Percentiles rank a stretch among this genome's conserved stretches.
These are phyloP conservation scores for Eurosta solidaginis DNA, from an alignment of 1,140 invertebrate genomes.

Conservation along the genomic window DNA sequence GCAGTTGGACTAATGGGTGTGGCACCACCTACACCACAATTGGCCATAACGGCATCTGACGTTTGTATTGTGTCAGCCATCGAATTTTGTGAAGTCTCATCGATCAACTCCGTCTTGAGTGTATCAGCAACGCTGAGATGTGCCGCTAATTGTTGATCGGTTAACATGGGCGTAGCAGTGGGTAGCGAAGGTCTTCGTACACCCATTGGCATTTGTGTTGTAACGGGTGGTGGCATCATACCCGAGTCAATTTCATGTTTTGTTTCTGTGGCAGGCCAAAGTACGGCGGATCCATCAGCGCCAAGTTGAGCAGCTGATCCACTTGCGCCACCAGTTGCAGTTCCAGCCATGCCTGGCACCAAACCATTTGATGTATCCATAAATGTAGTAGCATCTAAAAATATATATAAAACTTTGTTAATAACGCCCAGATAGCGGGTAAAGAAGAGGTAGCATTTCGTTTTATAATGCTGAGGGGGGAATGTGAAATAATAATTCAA, in stretches of 20 bases:
- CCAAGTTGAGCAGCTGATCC: slow-evolving; percentile 1
- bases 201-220: slow-evolving; percentile 62
- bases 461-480: not conserved
- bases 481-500: not conserved
- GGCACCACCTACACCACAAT: too few relatives aligned
- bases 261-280: slow-evolving; percentile 45
- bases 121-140: slow-evolving; percentile 51
- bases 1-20: slow-evolving; percentile 46
- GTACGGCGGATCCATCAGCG: too few relatives aligned
- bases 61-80: slow-evolving; percentile 46
- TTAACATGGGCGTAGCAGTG: slow-evolving; percentile 49
- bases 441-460: slow-evolving; percentile 20
- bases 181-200: slow-evolving; percentile 63
- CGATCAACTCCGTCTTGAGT: slow-evolving; percentile 73
- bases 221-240: slow-evolving; percentile 69
- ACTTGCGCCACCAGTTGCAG: slow-evolving; percentile 19
- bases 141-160: slow-evolving; percentile 51
- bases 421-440: slow-evolving; percentile 23
- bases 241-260: slow-evolving; percentile 62
- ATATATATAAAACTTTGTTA: slow-evolving; percentile 42
- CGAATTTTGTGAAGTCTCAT: slow-evolving; percentile 70
- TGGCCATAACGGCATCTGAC: slow-evolving; percentile 36
- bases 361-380: slow-evolving; percentile 48
- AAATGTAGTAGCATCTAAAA: slow-evolving; percentile 51
- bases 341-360: slow-evolving; percentile 1